Evolutionary conservation across 2,888 invertebrate genomes (phyloP), one percentile per base, ranked within the genome.

Genomic region (Tetragonisca angustula): DNA sequence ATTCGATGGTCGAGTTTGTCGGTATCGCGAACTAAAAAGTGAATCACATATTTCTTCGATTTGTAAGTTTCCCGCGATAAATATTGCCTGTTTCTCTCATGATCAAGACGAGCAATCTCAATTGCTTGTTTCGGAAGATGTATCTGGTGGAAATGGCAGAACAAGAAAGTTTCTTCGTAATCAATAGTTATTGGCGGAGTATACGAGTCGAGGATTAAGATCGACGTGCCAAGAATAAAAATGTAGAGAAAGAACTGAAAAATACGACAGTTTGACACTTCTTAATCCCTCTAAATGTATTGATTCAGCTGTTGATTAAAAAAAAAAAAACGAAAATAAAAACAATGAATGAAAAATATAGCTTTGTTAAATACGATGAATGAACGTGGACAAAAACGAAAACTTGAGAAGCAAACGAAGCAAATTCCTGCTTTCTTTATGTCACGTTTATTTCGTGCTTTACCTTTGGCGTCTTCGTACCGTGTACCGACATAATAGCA

Each of bases 311-410:
- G 2, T 65, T 17, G 21, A 67, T 43, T 19, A 21, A 32, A 64
- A 36, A 32, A 52, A 13, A 24, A 17, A 19, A 13, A 2, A 27
- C 27, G n/a, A n/a, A 49, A 19, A 15, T 27, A 27, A 65, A 43
- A 52, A 52, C 1, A 43, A 43, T 0, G 43, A 43, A 27, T 27
- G 17, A 61, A 19, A 27, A 36, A n/a, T 21, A 32, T 59, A 32
- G 32, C 9, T 49, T 43, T 21, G 24, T 19, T 2, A n/a, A n/a
- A 36, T 32, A 27, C 9, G 21, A 36, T 52, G 78, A 74, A 78
- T 85, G 88, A 88, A 88, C 84, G 81, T 76, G 87, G 86, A 83
- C 81, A 88, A 87, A 88, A 88, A 87, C 82, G 84, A 76, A 72
- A 87, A 77, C 70, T 76, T 71, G 36, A 56, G 27, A 27, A 27